These are phyloP conservation scores for Acleris sparsana DNA, from an alignment of 2,888 invertebrate species.

Conservation along the genomic window DNA sequence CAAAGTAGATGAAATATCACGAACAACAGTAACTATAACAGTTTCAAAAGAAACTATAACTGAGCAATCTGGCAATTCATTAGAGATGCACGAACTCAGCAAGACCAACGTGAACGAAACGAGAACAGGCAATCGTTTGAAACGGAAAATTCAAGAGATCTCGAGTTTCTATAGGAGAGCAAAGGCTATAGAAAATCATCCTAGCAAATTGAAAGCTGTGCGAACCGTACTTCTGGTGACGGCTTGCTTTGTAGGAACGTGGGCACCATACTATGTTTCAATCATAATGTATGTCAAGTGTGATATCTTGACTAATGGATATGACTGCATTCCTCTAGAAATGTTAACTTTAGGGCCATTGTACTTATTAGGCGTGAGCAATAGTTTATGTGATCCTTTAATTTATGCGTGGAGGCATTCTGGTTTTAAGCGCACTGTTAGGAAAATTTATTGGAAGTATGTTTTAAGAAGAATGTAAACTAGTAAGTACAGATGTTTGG, in stretches of 20 bases:
- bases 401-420: slow-evolving; percentile 87
- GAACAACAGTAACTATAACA: slow-evolving; percentile 49
- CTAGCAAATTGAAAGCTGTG: slow-evolving; percentile 82
- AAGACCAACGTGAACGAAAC: slow-evolving; percentile 42
- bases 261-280: slow-evolving; percentile 83
- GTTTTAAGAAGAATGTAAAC: slow-evolving; percentile 40
- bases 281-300: slow-evolving; percentile 78
- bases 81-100: slow-evolving; percentile 43
- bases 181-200: slow-evolving; percentile 48
- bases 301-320: slow-evolving; percentile 63
- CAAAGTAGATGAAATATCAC: slow-evolving; percentile 42
- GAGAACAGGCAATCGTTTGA: slow-evolving; percentile 38
- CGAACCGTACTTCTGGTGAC: slow-evolving; percentile 84
- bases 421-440: slow-evolving; percentile 78
- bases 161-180: slow-evolving; percentile 45
- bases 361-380: slow-evolving; percentile 80
- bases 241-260: slow-evolving; percentile 81
- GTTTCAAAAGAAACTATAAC: slow-evolving; percentile 48
- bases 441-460: slow-evolving; percentile 61
- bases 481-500: background rate
- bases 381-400: slow-evolving; percentile 83
- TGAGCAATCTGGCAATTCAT: slow-evolving; percentile 37
- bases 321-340: slow-evolving; percentile 73
- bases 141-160: slow-evolving; percentile 44
- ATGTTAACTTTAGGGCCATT: slow-evolving; percentile 82